Percentiles rank a stretch among this genome's conserved stretches.
These are phyloP conservation scores for Callionymus lyra DNA, from an alignment of 2,113 vertebrate species.

Conservation along the genomic window DNA sequence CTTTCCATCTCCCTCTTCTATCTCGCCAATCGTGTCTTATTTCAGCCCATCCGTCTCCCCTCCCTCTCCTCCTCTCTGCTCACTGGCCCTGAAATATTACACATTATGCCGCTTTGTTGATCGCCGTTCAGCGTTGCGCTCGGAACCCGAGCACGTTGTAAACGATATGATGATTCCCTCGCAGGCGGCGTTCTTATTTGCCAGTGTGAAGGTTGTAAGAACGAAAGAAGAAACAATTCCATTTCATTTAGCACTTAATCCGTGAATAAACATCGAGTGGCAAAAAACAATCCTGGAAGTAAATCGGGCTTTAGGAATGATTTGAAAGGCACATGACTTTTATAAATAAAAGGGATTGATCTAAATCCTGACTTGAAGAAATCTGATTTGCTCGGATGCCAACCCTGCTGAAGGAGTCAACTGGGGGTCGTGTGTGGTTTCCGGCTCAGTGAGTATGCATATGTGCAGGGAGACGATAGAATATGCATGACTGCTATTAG, in stretches of 20 bases:
- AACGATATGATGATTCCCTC: constrained; percentile 66
- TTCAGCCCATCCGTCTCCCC: background rate
- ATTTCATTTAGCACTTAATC: too few species aligned
- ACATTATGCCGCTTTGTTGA: constrained; percentile 61
- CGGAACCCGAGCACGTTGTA: constrained; percentile 60
- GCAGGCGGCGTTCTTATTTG: constrained; percentile 46
- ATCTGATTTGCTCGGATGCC: constrained; percentile 7
- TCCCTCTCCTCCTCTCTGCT: constrained; percentile 29
- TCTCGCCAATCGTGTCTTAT: background rate
- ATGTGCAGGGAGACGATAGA: constrained; percentile 40
- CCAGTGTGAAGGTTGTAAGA: constrained; percentile 35
- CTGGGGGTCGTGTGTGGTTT: constrained; percentile 45
- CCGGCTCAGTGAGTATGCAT: constrained; percentile 35
- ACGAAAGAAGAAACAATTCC: too few species aligned
- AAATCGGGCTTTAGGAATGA: constrained; percentile 1
- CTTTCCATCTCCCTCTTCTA: background rate
- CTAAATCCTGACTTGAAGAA: constrained; percentile 6
- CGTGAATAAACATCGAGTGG: too few species aligned
- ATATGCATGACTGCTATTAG: constrained; percentile 55
- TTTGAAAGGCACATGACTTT: background rate
- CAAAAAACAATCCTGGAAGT: too few species aligned
- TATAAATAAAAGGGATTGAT: constrained; percentile 13
- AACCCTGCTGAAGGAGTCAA: constrained; percentile 34
- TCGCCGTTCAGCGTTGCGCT: constrained; percentile 41
- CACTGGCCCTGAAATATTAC: constrained; percentile 62